These are phyloP conservation scores for Physella acuta DNA, from an alignment of 1,140 invertebrate genomes.

Conservation along the genomic window DNA sequence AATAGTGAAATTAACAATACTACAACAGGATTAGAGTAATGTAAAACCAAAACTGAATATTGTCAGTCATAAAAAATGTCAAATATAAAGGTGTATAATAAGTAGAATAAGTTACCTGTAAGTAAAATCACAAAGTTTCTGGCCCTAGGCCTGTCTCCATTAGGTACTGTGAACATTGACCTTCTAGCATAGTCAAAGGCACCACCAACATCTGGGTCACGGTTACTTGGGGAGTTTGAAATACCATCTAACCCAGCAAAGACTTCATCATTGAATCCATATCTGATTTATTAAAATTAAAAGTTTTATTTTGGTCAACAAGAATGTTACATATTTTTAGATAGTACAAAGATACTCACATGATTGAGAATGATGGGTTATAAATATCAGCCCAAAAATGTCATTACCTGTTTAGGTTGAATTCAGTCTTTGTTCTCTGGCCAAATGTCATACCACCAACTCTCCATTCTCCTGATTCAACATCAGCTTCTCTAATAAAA, in stretches of 20 bases:
- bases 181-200: constrained; percentile 43
- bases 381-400: too few species aligned
- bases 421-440: constrained; percentile 35
- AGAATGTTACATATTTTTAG: background rate
- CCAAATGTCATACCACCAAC: constrained; percentile 50
- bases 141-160: constrained; percentile 48
- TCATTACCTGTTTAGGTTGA: constrained; percentile 39
- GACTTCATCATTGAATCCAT: constrained; percentile 36
- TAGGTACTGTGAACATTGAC: constrained; percentile 43
- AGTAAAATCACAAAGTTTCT: constrained; percentile 47
- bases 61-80: too few species aligned
- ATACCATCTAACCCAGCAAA: constrained; percentile 31
- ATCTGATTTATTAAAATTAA: constrained; percentile 9
- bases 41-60: too few species aligned
- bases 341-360: background rate
- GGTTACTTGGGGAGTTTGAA: background rate
- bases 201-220: constrained; percentile 20
- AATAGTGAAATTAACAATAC: too few species aligned
- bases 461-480: constrained; percentile 42
- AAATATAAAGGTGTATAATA: too few species aligned
- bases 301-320: too few species aligned
- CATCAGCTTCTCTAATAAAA: constrained; percentile 38
- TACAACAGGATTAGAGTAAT: too few species aligned
- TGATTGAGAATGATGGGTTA: too few species aligned
- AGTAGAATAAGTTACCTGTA: constrained; percentile 37